phyloP scores from a whole-genome alignment of 2,888 invertebrate species.

The Eucriotettix oculatus region DNA sequence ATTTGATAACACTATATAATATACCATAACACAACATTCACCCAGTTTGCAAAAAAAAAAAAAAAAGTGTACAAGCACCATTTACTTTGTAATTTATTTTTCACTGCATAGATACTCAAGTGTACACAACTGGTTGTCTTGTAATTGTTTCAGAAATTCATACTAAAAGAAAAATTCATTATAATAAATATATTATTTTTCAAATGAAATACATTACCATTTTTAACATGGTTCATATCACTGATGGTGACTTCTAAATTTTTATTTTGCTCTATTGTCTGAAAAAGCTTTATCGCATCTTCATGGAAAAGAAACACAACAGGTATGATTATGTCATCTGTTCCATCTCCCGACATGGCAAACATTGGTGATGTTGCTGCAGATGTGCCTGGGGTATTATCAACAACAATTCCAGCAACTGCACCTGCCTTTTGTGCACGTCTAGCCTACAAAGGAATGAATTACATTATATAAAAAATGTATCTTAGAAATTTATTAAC shows the following conservation, averaged over 20 bases:
- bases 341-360: conserved; percentile 92
- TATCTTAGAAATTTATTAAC: neutral
- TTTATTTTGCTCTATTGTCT: conserved; percentile 37
- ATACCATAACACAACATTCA: no score
- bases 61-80: no score
- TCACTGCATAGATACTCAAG: neutral
- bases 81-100: no score
- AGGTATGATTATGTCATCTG: conserved; percentile 71
- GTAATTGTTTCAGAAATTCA: neutral
- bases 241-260: conserved; percentile 33
- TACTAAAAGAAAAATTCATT: no score
- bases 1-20: no score
- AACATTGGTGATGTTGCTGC: conserved; percentile 67
- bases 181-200: neutral
- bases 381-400: conserved; percentile 62
- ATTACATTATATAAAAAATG: neutral
- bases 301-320: conserved; percentile 75
- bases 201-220: neutral
- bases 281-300: conserved; percentile 53
- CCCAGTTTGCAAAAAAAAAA: no score
- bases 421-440: conserved; percentile 69
- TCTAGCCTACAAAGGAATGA: conserved; percentile 38
- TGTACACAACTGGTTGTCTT: neutral
- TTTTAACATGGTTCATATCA: conserved; percentile 10
- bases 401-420: conserved; percentile 67